Evolutionary conservation across 2,888 invertebrate species (phyloP).

Genomic region (Hanleya hanleyi): DNA sequence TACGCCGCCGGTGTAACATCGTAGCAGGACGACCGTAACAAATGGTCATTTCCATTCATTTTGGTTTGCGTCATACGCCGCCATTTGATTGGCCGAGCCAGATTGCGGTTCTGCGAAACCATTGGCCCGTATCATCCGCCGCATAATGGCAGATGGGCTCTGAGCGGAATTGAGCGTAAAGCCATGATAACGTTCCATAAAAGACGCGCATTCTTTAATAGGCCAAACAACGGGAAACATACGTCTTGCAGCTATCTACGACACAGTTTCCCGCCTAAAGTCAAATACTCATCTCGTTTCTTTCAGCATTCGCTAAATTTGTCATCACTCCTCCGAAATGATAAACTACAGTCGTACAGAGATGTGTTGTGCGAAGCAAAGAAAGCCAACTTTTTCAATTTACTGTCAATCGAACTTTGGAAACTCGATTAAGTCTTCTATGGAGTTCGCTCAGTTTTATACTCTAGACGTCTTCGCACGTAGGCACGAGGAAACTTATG

Average conservation of each 20-base stretch:
- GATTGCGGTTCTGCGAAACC: neutral
- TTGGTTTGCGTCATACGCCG: neutral
- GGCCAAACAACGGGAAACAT: neutral
- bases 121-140: neutral
- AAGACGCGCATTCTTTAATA: neutral
- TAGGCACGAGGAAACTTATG: too few relatives aligned
- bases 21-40: neutral
- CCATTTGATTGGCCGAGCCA: neutral
- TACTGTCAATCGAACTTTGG: too few relatives aligned
- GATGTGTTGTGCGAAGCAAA: too few relatives aligned
- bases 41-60: conserved; percentile 5
- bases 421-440: too few relatives aligned
- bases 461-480: too few relatives aligned
- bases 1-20: conserved; percentile 2
- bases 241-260: neutral
- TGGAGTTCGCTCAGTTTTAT: too few relatives aligned
- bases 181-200: neutral
- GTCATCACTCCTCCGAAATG: too few relatives aligned
- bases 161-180: neutral
- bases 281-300: too few relatives aligned
- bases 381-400: too few relatives aligned
- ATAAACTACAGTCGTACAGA: too few relatives aligned
- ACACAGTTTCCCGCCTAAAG: neutral
- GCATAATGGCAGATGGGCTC: neutral
- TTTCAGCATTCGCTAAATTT: too few relatives aligned